Base-by-base conservation (phyloP, 2,888 invertebrate species). In the Cephonodes hylas region DNA sequence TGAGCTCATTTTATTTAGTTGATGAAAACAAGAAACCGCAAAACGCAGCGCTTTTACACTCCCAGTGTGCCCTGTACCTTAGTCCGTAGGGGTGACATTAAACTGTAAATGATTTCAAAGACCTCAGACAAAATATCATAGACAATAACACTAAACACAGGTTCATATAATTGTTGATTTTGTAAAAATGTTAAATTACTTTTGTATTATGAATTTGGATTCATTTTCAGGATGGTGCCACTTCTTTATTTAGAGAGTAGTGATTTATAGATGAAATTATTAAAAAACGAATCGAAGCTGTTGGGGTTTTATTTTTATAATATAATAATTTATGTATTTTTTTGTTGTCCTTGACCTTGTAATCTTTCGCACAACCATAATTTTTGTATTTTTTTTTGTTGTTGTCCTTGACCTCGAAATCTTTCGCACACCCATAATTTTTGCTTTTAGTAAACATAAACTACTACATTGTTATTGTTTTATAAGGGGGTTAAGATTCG, bases 191-290 rank as follows among this genome's bases (percentile, higher is more conserved):
- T 7, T 48, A 48, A 27, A n/a, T 15, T 15, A 15, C 5, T 48
- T 23, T 27, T 48, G 48, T 27, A n/a, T n/a, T 7, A 25, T 23
- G 23, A 3, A 10, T 23, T 23, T 27, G 48, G 25, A 25, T n/a
- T 27, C 8, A 48, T 25, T 48, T 25, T 48, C 48, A 27, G 27
- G 25, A 48, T 48, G 15, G 2, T 27, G 48, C 15, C 48, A 27
- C 25, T 27, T 7, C 27, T 48, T 25, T 27, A 25, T 48, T 48
- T 48, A 48, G 48, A 48, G 25, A 2, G 48, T 48, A 48, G 48
- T 25, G 25, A 48, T 48, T 48, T 23, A 25, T 59, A 58, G 38
- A 48, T 58, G 27, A 44, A 18, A 10, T 46, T 56, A 48, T 57
- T 53, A 63, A 46, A 8, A 0, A 15, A 6, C 44, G 58, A 60